A percentile compares a stretch with the other conserved stretches of the same genome.
These are phyloP conservation scores for Hypselothyrea guttata DNA, from an alignment of 2,888 invertebrate species.

Conservation along the genomic window DNA sequence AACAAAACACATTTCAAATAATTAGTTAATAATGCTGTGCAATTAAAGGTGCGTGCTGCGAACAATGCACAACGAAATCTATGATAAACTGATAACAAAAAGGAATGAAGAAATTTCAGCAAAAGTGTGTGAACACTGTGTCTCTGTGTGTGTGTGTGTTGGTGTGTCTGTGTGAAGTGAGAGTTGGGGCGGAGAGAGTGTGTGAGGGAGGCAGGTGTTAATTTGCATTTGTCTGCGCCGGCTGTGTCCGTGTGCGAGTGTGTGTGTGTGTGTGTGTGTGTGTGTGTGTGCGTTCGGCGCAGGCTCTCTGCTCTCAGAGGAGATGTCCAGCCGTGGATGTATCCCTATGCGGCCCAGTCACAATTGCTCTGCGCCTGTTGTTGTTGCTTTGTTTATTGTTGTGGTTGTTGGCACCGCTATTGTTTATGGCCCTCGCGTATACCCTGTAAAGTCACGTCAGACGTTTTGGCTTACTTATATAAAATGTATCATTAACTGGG, in stretches of 20 bases:
- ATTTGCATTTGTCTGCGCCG: slow-evolving; percentile 59
- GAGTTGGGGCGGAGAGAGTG: no score
- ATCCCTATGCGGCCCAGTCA: slow-evolving; percentile 46
- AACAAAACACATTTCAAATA: slow-evolving; percentile 4
- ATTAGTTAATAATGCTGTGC: slow-evolving; percentile 29
- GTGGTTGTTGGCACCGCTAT: slow-evolving; percentile 20
- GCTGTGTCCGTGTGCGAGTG: slow-evolving; percentile 18
- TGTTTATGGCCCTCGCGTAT: slow-evolving; percentile 5
- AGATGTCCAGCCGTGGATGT: slow-evolving; percentile 65
- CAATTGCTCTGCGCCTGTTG: slow-evolving; percentile 19
- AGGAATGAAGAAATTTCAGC: neutral
- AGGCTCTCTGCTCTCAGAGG: slow-evolving; percentile 37
- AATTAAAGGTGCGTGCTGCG: slow-evolving; percentile 17
- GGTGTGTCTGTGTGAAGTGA: neutral
- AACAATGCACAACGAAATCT: slow-evolving; percentile 1
- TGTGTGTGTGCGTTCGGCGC: slow-evolving; percentile 24
- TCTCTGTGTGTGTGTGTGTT: slow-evolving; percentile 1
- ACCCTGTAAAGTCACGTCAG: no score
- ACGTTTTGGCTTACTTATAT: no score
- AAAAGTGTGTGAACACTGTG: slow-evolving; percentile 12
- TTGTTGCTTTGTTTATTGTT: slow-evolving; percentile 17
- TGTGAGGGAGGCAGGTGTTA: slow-evolving; percentile 37
- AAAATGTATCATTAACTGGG: no score
- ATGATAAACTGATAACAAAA: neutral
- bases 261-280: slow-evolving; percentile 4